Evolutionary conservation across 2,113 vertebrate species (phyloP).

Genomic region (Hyla sarda): DNA sequence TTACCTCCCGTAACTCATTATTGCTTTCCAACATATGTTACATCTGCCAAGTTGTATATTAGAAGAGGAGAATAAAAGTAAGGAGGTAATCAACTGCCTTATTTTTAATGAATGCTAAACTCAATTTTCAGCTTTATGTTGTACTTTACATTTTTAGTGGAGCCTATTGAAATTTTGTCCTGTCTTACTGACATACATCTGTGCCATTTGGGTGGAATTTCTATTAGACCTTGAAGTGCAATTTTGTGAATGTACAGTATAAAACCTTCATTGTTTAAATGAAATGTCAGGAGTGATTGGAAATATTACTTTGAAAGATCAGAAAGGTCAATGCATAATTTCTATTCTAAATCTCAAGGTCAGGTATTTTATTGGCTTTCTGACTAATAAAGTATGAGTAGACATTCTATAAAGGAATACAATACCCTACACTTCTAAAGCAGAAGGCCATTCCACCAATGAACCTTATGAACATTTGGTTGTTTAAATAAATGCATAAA

Average conservation of each 20-base stretch:
- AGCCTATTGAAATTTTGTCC: not conserved
- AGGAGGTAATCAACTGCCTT: constrained; percentile 7
- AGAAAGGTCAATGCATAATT: constrained; percentile 31
- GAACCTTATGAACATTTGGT: not conserved
- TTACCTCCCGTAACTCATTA: constrained; percentile 26
- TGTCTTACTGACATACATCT: not conserved
- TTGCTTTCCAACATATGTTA: constrained; percentile 20
- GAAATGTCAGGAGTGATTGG: constrained; percentile 37
- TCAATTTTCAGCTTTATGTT: constrained; percentile 2
- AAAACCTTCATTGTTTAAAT: constrained; percentile 23
- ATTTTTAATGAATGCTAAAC: constrained; percentile 10
- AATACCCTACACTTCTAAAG: not conserved
- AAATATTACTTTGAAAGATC: constrained; percentile 24
- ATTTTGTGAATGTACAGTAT: constrained; percentile 25
- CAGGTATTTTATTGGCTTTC: not conserved
- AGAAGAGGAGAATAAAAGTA: constrained; percentile 6
- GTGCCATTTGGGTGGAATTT: constrained; percentile 1
- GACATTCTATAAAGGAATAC: not conserved
- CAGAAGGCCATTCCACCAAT: not conserved
- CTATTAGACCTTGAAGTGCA: not conserved
- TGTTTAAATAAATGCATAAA: not conserved
- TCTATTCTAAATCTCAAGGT: constrained; percentile 7
- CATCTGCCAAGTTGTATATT: constrained; percentile 2
- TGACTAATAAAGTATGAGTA: not conserved
- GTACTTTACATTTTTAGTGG: not conserved